phyloP scores from a whole-genome alignment of 2,113 vertebrate genomes.

The Takifugu flavidus region DNA sequence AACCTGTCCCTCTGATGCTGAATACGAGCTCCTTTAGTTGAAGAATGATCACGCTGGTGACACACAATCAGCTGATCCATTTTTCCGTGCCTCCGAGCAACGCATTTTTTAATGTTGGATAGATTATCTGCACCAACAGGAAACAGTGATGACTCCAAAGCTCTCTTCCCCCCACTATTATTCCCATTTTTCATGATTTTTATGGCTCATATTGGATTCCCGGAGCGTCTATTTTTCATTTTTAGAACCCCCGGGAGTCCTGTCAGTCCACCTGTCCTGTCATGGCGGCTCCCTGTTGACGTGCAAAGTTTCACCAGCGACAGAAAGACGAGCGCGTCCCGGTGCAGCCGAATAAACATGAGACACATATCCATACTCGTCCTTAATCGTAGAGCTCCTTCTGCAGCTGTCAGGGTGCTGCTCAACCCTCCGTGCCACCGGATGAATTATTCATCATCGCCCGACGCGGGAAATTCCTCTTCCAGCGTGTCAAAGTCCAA shows the following conservation, averaged over 20 bases:
- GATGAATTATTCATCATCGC: constrained; percentile 69
- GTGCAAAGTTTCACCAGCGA: too few relatives aligned
- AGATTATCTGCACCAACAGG: constrained; percentile 19
- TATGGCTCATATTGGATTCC: neutral
- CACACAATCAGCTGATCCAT: constrained; percentile 28
- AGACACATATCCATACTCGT: constrained; percentile 45
- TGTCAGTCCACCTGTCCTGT: too few relatives aligned
- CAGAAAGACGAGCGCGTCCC: too few relatives aligned
- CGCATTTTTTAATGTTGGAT: constrained; percentile 21
- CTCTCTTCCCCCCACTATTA: neutral
- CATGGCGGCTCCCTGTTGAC: too few relatives aligned
- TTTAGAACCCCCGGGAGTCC: too few relatives aligned
- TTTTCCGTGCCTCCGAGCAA: constrained; percentile 12
- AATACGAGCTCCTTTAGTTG: constrained; percentile 15
- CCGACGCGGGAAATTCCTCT: constrained; percentile 40
- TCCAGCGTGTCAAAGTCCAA: constrained; percentile 23
- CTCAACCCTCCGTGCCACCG: constrained; percentile 49
- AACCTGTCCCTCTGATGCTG: constrained; percentile 32
- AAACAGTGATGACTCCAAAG: neutral
- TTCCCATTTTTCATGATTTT: neutral
- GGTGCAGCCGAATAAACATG: constrained; percentile 48
- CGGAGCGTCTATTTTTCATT: too few relatives aligned
- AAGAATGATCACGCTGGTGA: constrained; percentile 19
- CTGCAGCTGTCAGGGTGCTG: constrained; percentile 47
- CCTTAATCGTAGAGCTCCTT: constrained; percentile 56